Evolutionary conservation across 2,113 vertebrate species (phyloP).

Genomic region (Labrus mixtus): DNA sequence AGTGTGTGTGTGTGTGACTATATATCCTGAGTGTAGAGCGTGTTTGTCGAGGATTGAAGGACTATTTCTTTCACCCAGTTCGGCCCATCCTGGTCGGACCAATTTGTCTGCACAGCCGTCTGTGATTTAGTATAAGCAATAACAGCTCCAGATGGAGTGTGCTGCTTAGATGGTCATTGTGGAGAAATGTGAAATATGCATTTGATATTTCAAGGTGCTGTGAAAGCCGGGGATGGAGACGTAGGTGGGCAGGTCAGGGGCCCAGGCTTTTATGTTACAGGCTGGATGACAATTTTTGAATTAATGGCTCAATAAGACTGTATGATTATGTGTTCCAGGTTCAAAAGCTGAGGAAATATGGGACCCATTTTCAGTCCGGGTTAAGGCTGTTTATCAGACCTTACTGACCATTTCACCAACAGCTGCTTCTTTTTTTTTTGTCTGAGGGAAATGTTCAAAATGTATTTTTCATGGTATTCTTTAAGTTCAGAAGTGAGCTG

Average conservation of each 20-base stretch:
- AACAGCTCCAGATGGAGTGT: conserved; percentile 52
- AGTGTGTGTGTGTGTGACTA: conserved; percentile 10
- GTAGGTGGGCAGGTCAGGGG: conserved; percentile 67
- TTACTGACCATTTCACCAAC: conserved; percentile 4
- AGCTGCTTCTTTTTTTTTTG: background rate
- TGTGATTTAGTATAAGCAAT: conserved; percentile 81
- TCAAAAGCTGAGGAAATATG: conserved; percentile 59
- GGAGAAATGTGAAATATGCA: conserved; percentile 75
- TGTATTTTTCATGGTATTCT: no score
- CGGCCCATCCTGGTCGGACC: conserved; percentile 22
- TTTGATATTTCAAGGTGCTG: conserved; percentile 71
- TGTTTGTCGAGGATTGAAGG: conserved; percentile 11
- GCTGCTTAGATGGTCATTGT: conserved; percentile 49
- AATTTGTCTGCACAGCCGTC: conserved; percentile 50
- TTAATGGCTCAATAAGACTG: conserved; percentile 75
- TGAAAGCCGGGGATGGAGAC: conserved; percentile 43
- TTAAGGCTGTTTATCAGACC: conserved; percentile 37
- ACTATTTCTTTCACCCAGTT: conserved; percentile 52
- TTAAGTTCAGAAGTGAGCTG: background rate
- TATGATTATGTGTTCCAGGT: conserved; percentile 48
- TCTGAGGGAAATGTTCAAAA: no score
- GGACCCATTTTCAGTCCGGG: conserved; percentile 47
- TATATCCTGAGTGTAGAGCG: conserved; percentile 20
- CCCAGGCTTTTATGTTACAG: conserved; percentile 63
- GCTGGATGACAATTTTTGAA: conserved; percentile 67